phyloP scores from a whole-genome alignment of 2,888 invertebrate genomes.

The Tinea semifulvella region DNA sequence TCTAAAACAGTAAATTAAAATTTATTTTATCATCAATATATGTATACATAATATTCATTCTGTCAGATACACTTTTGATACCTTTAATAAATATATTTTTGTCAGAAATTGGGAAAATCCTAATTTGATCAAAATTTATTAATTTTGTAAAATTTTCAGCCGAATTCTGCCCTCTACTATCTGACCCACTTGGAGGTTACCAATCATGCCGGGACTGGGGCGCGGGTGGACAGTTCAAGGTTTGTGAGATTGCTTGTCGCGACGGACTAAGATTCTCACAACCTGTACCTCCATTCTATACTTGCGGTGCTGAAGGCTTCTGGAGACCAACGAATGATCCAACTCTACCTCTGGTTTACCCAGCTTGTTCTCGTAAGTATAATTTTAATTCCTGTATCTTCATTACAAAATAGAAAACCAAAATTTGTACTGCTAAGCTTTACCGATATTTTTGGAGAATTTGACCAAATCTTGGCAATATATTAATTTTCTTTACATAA shows the following conservation, averaged over 20 bases:
- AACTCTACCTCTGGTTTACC: slow-evolving; percentile 83
- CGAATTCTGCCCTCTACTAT: slow-evolving; percentile 89
- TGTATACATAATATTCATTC: background rate
- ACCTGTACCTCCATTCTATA: slow-evolving; percentile 94
- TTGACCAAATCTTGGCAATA: no score
- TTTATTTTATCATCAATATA: no score
- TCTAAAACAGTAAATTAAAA: no score
- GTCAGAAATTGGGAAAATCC: no score
- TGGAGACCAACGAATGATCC: slow-evolving; percentile 92
- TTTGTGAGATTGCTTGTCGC: slow-evolving; percentile 91
- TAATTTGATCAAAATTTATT: no score
- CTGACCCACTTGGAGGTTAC: slow-evolving; percentile 90
- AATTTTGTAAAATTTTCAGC: no score
- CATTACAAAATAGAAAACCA: background rate
- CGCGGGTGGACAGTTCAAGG: slow-evolving; percentile 94
- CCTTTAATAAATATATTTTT: no score
- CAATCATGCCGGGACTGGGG: slow-evolving; percentile 97
- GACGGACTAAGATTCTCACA: slow-evolving; percentile 90
- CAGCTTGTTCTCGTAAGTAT: slow-evolving; percentile 86
- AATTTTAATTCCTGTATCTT: slow-evolving; percentile 1
- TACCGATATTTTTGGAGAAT: no score
- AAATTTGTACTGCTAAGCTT: no score
- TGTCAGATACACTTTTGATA: no score
- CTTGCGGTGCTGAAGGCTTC: slow-evolving; percentile 97
- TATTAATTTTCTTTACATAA: no score